Percentiles rank a stretch among this genome's conserved stretches.
Conservation (phyloP, 2,113 vertebrate species). For the Monopterus albus region DNA sequence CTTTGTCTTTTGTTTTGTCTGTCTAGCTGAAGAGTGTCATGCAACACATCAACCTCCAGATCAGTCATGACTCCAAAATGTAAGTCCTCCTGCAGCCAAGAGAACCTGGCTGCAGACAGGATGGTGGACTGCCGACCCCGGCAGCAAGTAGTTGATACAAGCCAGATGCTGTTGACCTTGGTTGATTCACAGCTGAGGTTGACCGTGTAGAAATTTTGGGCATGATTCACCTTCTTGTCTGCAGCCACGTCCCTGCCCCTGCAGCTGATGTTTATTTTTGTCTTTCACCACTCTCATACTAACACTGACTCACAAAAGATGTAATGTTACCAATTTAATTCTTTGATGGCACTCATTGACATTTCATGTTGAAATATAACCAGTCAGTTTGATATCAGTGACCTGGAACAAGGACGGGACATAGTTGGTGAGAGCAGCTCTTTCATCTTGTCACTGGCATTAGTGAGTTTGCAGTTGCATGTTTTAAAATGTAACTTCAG, state of each 20-base stretch:
- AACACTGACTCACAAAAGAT: constrained; percentile 8
- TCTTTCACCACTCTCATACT: not conserved
- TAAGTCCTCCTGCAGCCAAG: constrained; percentile 79
- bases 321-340: not conserved
- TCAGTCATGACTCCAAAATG: constrained; percentile 77
- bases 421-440: not conserved
- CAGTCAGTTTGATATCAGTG: constrained; percentile 9
- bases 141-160: too few relatives aligned
- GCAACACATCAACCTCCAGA: constrained; percentile 83
- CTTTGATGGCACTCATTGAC: not conserved
- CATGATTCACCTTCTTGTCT: too few relatives aligned
- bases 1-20: constrained; percentile 22
- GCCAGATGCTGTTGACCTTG: too few relatives aligned
- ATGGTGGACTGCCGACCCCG: too few relatives aligned
- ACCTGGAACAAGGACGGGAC: constrained; percentile 4
- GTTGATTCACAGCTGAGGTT: too few relatives aligned
- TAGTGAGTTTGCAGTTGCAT: not conserved
- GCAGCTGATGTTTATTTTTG: not conserved
- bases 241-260: too few relatives aligned
- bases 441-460: not conserved
- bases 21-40: constrained; percentile 84
- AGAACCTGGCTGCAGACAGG: too few relatives aligned
- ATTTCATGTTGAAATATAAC: constrained; percentile 22
- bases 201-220: too few relatives aligned
- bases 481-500: constrained; percentile 1